Evolutionary conservation across 2,888 invertebrate genomes (phyloP), one percentile per base, ranked within the genome.

Genomic region (Agriopis leucophaearia): DNA sequence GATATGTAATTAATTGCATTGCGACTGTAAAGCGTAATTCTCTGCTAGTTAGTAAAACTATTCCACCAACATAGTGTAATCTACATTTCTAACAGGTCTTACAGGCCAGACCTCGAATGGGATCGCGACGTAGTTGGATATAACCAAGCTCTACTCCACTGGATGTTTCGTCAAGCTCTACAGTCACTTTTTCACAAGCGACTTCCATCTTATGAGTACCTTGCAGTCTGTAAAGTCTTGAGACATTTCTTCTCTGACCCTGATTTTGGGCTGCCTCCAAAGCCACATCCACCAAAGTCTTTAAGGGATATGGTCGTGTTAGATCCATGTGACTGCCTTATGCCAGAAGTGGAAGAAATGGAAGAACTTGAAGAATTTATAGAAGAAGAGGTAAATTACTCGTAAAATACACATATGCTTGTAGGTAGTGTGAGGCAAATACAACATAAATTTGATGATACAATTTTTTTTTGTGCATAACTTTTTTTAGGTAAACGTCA

Each of bases 81-180:
- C 27, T 5, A 12, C 27, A 27, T 27, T 55, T 8, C 18, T 44
- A 4, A 13, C 69, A 94, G 93, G 13, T 88, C 91, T 0, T 94
- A 93, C 66, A 79, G 84, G 68, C 93, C 93, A 8, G 93, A 94
- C 66, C 76, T 94, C 15, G 61, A 73, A 1, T 94, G 94, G 94
- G 81, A 90, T 51, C 51, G 73, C 1, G 70, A 87, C 51, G 71
- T 80, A 0, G 85, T 90, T 0, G 91, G 92, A 6, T 88, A 88
- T 58, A 74, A 87, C 2, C 83, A 83, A 71, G 58, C 74, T 1
- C 72, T 84, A 7, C 66, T 90, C 0, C 91, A 94, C 69, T 92
- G 92, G 92, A 93, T 94, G 93, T 92, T 94, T 59, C 81, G 89
- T 63, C 84, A 88, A 78, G 90, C 93, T 0, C 78, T 94, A 0